Evolutionary conservation across 2,888 invertebrate genomes (phyloP), one percentile per base, ranked within the genome.

Genomic region (Acleris sparsana): DNA sequence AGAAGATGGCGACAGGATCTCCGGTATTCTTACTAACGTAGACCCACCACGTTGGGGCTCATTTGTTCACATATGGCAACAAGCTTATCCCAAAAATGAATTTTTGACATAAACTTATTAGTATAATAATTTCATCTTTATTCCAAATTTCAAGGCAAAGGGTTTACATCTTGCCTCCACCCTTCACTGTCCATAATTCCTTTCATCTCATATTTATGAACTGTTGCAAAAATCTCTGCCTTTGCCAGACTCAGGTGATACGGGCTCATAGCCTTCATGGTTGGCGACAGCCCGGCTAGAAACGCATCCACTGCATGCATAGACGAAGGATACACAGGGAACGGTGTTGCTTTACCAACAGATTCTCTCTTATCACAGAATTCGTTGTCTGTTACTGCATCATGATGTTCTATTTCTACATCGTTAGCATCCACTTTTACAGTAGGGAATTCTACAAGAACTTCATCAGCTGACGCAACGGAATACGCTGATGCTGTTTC

Each of bases 201-300:
- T 44, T 66, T 69, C 53, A 66, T 25, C 39, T 64, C 69, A 43
- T 62, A 66, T 55, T 63, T 65, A n/a, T 69, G 63, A 17, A 65
- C 69, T 1, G 49, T 33, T 3, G 59, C 63, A 55, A 70, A 71
- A 29, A 71, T 69, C 51, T 71, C 71, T 13, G 69, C 64, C 60
- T 71, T 71, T 2, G 71, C 71, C 63, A 63, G 52, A 39, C 62
- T 62, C 9, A 67, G 63, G 16, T 59, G 53, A 43, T 66, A 60
- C 6, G 71, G 69, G 11, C 62, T 53, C 53, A 72, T 53, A 1
- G 53, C 51, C 56, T 69, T 70, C 48, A 72, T 53, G 3, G 68
- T 55, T 1, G 70, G 62, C 3, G 68, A 53, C 9, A 72, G 58
- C 3, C 68, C 67, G 4, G 67, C 68, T 16, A 72, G 55, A 58